Percentiles rank a stretch among this genome's conserved stretches.
phyloP scores from a whole-genome alignment of 2,113 vertebrate species.

The Gnathonemus echidnorhynchus region DNA sequence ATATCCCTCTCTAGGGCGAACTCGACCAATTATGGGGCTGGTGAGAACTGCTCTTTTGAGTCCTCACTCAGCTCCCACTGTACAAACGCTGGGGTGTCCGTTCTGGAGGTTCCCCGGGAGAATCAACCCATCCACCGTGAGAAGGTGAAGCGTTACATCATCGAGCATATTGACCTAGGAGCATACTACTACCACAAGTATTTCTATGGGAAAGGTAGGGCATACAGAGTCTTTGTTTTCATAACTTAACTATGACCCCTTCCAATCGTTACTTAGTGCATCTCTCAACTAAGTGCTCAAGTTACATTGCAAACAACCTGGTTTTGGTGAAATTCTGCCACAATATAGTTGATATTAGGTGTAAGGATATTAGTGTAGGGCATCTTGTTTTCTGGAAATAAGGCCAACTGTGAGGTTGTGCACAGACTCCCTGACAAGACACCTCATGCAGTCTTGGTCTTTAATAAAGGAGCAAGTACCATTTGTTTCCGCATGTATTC shows the following conservation, averaged over 20 bases:
- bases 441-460: neutral
- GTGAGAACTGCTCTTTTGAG: slow-evolving; percentile 90
- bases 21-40: slow-evolving; percentile 68
- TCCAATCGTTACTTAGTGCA: neutral
- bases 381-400: neutral
- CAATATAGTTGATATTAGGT: neutral
- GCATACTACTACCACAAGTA: slow-evolving; percentile 95
- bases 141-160: slow-evolving; percentile 95
- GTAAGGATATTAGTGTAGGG: neutral
- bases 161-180: slow-evolving; percentile 93
- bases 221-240: neutral
- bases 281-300: neutral
- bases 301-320: neutral
- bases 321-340: neutral
- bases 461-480: neutral
- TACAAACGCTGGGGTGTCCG: slow-evolving; percentile 93
- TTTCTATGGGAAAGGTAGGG: slow-evolving; percentile 92
- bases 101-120: slow-evolving; percentile 88
- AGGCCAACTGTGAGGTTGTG: neutral
- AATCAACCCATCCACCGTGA: slow-evolving; percentile 90
- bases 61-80: slow-evolving; percentile 92
- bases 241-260: neutral
- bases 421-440: neutral
- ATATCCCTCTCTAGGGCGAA: slow-evolving; percentile 85
- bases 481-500: neutral